phyloP scores from a whole-genome alignment of 2,888 invertebrate genomes.

The Drosophila histrio region DNA sequence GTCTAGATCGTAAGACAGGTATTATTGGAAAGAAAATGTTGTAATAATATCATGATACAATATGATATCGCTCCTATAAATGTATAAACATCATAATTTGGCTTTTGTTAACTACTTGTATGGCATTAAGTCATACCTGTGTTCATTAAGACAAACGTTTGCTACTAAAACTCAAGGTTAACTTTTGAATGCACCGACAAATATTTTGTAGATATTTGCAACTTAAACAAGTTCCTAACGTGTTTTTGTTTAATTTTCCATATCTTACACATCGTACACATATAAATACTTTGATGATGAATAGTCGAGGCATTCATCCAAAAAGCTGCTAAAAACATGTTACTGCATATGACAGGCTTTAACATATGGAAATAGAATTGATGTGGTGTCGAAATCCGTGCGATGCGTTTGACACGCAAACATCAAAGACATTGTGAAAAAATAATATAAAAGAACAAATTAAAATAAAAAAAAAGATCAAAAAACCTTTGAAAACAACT shows the following conservation, averaged over 20 bases:
- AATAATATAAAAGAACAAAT: background rate
- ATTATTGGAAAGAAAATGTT: background rate
- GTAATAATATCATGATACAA: no score
- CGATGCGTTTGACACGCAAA: constrained; percentile 40
- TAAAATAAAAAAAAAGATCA: background rate
- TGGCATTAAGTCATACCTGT: constrained; percentile 37
- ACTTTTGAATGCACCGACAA: constrained; percentile 34
- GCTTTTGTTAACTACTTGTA: constrained; percentile 10
- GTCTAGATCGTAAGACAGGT: background rate
- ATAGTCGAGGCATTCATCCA: constrained; percentile 27
- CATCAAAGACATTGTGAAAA: constrained; percentile 5
- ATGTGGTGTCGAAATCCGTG: constrained; percentile 16
- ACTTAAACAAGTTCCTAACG: constrained; percentile 43
- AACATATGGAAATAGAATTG: constrained; percentile 14
- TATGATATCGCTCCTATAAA: background rate
- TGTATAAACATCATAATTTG: background rate
- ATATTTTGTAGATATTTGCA: constrained; percentile 23
- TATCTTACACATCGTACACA: constrained; percentile 40
- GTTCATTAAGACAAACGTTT: constrained; percentile 46
- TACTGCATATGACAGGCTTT: constrained; percentile 10
- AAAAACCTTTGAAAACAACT: background rate
- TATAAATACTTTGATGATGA: constrained; percentile 28
- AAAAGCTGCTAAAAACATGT: constrained; percentile 33
- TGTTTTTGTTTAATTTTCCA: constrained; percentile 44
- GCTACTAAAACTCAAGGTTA: constrained; percentile 45